Evolutionary conservation across 2,888 invertebrate genomes (phyloP), one percentile per base, ranked within the genome.

Genomic region (Drosophila borborema): DNA sequence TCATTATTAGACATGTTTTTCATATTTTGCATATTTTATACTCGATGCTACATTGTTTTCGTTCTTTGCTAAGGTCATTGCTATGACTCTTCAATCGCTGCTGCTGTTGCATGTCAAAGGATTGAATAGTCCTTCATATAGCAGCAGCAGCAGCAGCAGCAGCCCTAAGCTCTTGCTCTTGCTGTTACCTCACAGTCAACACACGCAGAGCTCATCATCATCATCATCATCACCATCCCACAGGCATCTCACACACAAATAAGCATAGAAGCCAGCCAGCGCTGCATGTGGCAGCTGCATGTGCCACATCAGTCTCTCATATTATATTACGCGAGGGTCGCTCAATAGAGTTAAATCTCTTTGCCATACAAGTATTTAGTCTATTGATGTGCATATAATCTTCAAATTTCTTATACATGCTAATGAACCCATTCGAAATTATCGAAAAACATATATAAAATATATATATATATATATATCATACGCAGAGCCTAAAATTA

Each of bases 21-120:
- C 43, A 34, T 38, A 7, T 49, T 38, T 70, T 10, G 10, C 53
- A 34, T 14, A 60, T 67, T 36, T 56, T 43, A 43, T 40, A 28
- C n/a, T 31, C 18, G 68, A 38, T 41, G 56, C 65, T 49, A 51
- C 18, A 41, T 61, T 53, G 56, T 40, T 62, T 41, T 28, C 41
- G 6, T 12, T 43, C 38, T 36, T 53, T 69, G 43, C 71, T 58
- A 70, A 85, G 88, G 82, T 82, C 82, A 82, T 87, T 82, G 86
- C 88, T 85, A 69, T 85, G 77, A 67, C 69, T 62, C 55, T 54
- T 63, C 80, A 75, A 79, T 79, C 58, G 63, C 56, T 28, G 28
- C 28, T 28, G 28, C 49, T 16, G 31, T 55, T 14, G 34, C 46
- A 18, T 23, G 53, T 20, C 36, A 38, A 54, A 54, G 36, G 36